Percentiles rank a stretch among this genome's conserved stretches.
Conservation (phyloP, 1,140 invertebrate genomes). For the Pseudomyrmex flavicornis region DNA sequence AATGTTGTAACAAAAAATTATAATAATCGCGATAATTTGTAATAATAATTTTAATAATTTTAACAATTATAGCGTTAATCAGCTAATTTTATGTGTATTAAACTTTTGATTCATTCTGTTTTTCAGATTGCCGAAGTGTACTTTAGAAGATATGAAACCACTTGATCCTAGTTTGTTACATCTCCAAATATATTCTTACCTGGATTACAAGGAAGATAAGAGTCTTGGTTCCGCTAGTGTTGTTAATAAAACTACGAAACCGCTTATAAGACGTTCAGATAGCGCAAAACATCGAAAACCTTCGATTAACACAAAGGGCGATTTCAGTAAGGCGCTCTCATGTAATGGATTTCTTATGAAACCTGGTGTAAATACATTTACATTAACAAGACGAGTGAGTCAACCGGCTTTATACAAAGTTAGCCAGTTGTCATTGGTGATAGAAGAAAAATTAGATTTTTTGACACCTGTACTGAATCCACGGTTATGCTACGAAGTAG, state of each 20-base stretch:
- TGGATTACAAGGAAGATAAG: conserved; percentile 93
- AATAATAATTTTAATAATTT: no score
- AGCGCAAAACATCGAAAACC: conserved; percentile 87
- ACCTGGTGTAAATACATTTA: conserved; percentile 91
- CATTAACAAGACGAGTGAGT: conserved; percentile 87
- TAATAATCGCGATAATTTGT: no score
- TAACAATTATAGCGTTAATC: no score
- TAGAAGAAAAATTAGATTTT: conserved; percentile 86
- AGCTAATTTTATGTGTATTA: neutral
- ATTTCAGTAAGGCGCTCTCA: conserved; percentile 88
- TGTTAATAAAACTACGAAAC: conserved; percentile 87
- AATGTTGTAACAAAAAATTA: neutral
- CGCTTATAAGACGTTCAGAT: conserved; percentile 86
- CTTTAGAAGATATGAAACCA: conserved; percentile 86
- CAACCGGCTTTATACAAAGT: conserved; percentile 87
- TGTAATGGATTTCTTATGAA: conserved; percentile 86
- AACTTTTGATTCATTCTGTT: conserved; percentile 22
- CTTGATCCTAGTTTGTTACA: conserved; percentile 86
- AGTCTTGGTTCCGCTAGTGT: conserved; percentile 88
- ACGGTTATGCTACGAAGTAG: conserved; percentile 85
- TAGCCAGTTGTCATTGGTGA: conserved; percentile 87
- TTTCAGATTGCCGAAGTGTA: conserved; percentile 82
- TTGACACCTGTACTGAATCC: conserved; percentile 84
- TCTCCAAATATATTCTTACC: conserved; percentile 89
- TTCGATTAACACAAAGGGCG: conserved; percentile 84